phyloP scores from a whole-genome alignment of 2,113 vertebrate genomes.

The Indicator indicator region DNA sequence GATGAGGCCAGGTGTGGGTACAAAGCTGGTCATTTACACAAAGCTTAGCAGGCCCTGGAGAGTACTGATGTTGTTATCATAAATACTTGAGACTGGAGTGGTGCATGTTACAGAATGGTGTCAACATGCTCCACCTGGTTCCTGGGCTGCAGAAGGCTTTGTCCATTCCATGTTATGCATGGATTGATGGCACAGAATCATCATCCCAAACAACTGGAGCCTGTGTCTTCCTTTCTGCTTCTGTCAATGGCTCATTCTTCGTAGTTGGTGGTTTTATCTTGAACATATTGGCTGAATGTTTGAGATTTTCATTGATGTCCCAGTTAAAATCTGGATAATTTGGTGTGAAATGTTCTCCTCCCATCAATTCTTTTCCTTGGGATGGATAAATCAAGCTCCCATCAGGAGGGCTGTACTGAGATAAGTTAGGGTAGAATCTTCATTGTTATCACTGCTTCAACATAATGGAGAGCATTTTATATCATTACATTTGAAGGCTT shows the following conservation, averaged over 20 bases:
- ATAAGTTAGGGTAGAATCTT: not conserved
- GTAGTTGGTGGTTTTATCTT: not conserved
- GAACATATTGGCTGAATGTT: not conserved
- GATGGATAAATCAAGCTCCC: not conserved
- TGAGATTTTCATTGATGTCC: not conserved
- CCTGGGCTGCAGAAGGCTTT: not conserved
- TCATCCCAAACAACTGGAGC: not conserved
- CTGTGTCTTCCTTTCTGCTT: not conserved
- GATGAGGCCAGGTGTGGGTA: not conserved
- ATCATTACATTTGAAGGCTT: not conserved
- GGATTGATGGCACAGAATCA: not conserved
- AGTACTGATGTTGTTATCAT: not conserved
- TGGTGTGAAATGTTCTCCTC: not conserved
- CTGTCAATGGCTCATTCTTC: not conserved
- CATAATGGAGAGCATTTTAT: not conserved
- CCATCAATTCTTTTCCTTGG: not conserved
- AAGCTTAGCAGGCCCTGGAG: not conserved
- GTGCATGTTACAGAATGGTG: not conserved
- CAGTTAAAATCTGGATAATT: not conserved
- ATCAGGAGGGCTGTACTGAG: not conserved
- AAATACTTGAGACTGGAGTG: not conserved
- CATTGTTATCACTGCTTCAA: not conserved
- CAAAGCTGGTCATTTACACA: not conserved
- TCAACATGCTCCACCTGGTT: fast-evolving
- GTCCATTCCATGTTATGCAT: not conserved